A percentile compares a stretch with the other conserved stretches of the same genome.
Conservation (phyloP, 2,113 vertebrate genomes). For the Strigops habroptila region DNA sequence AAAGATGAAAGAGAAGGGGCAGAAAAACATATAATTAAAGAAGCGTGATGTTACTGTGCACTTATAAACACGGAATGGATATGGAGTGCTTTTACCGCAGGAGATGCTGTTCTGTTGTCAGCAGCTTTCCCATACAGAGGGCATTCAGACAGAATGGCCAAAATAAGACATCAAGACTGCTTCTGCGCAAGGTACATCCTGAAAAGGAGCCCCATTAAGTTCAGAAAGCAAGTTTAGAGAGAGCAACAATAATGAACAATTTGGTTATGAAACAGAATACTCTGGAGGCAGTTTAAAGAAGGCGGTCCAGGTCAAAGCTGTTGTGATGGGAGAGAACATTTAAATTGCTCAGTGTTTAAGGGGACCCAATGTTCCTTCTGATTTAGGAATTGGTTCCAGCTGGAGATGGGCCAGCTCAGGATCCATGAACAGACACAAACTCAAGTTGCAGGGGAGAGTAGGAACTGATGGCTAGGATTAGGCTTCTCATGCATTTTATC, state of each 20-base stretch:
- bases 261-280: constrained; percentile 35
- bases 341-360: constrained; percentile 37
- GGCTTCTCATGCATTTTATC: background rate
- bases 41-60: constrained; percentile 8
- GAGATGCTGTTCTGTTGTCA: background rate
- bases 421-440: background rate
- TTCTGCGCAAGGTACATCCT: background rate
- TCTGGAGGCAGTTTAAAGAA: constrained; percentile 31
- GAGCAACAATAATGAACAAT: background rate
- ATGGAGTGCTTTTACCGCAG: background rate
- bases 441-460: background rate
- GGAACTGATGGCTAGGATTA: background rate
- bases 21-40: constrained; percentile 65
- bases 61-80: background rate
- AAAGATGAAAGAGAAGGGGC: constrained; percentile 52
- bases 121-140: background rate
- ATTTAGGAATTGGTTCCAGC: background rate
- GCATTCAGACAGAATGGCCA: background rate
- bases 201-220: background rate
- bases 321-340: constrained; percentile 35
- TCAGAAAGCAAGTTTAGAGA: background rate
- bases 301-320: constrained; percentile 18
- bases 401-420: constrained; percentile 9
- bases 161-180: background rate
- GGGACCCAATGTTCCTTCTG: constrained; percentile 22